Conservation (phyloP, 2,797 vertebrate genomes). For the Gallinago solitaria region DNA sequence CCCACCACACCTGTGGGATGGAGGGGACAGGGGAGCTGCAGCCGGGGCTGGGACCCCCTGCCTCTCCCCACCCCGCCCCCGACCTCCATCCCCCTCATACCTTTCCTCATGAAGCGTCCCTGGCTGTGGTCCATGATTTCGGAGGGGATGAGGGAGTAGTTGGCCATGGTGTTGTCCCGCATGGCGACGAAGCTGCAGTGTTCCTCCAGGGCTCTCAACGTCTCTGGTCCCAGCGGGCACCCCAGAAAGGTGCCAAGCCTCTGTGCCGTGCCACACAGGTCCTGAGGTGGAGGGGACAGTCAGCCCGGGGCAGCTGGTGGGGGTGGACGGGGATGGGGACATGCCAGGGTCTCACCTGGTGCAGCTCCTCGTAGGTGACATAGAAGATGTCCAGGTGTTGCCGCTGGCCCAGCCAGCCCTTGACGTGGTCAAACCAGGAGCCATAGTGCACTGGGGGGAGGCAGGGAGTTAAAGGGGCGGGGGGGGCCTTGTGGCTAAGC, state of each 20-base stretch:
- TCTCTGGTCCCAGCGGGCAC: slow-evolving; percentile 68
- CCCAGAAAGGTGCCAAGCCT: slow-evolving; percentile 80
- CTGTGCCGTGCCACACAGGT: slow-evolving; percentile 70
- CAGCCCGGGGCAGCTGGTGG: accelerated
- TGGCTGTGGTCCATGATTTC: slow-evolving; percentile 85
- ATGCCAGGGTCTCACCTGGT: slow-evolving; percentile 62
- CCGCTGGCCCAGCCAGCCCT: slow-evolving; percentile 81
- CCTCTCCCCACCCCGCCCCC: accelerated
- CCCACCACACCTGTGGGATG: slow-evolving; percentile 77
- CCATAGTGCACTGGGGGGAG: slow-evolving; percentile 81
- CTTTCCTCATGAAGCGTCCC: slow-evolving; percentile 88
- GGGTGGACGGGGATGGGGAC: accelerated
- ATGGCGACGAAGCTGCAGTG: slow-evolving; percentile 83
- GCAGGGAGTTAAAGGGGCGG: accelerated
- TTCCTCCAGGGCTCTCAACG: slow-evolving; percentile 70
- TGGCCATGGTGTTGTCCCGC: slow-evolving; percentile 85
- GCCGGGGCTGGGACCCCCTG: accelerated
- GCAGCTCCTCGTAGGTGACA: slow-evolving; percentile 87
- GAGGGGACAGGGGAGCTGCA: background rate
- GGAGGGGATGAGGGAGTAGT: slow-evolving; percentile 77
- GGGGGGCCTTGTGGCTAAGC: accelerated
- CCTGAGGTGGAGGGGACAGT: slow-evolving; percentile 58
- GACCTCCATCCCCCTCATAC: slow-evolving; percentile 33
- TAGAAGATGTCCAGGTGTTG: slow-evolving; percentile 77
- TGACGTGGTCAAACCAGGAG: slow-evolving; percentile 90